Percentiles rank a stretch among this genome's conserved stretches.
Evolutionary conservation across 2,797 vertebrate genomes (phyloP).

Genomic region (Tokudaia muenninki): DNA sequence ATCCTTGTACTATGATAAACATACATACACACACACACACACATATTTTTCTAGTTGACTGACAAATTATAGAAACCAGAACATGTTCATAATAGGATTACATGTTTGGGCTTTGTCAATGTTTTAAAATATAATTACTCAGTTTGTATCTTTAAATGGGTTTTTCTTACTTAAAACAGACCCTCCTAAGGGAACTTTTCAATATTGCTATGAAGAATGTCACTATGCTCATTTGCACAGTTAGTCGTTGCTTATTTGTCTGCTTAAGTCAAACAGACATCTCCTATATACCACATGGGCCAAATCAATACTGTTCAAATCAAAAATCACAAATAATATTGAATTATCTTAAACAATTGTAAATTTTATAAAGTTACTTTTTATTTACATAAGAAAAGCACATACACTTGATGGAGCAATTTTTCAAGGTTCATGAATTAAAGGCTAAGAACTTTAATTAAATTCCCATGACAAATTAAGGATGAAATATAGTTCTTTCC

Average conservation of each 20-base stretch:
- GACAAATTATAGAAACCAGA: not conserved
- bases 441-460: not conserved
- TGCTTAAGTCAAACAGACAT: constrained; percentile 39
- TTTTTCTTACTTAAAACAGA: constrained; percentile 14
- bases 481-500: not conserved
- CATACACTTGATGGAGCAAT: not conserved
- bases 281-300: not conserved
- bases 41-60: not conserved
- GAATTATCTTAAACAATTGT: not conserved
- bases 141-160: not conserved
- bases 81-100: not conserved
- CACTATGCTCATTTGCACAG: not conserved
- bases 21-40: not conserved
- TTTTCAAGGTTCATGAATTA: not conserved
- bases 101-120: not conserved
- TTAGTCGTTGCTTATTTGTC: not conserved
- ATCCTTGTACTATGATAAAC: not conserved
- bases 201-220: not conserved
- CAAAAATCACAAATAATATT: constrained; percentile 6
- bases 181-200: not conserved
- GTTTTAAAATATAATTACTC: not conserved
- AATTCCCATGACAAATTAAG: not conserved
- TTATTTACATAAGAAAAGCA: not conserved
- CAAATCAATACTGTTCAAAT: not conserved
- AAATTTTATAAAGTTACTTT: not conserved